Conservation (phyloP, 37 sponge, comb jelly and placozoan species). For the Diacarnus erythraeanus region DNA sequence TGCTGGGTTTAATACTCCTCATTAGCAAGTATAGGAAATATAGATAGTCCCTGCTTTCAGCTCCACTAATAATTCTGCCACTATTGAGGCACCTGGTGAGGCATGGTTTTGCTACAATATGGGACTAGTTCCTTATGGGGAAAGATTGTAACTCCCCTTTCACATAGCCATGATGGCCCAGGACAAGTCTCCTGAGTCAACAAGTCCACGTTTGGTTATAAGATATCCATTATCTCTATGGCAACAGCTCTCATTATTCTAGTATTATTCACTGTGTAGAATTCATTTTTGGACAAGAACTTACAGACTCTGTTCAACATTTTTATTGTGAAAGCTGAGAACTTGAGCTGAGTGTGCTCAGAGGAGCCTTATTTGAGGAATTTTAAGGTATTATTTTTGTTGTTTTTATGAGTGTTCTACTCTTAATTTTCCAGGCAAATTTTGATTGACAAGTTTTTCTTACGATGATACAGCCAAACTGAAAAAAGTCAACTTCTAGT, state of each 20-base stretch:
- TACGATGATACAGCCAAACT: constrained; percentile 61
- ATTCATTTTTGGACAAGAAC: constrained; percentile 57
- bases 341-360: constrained; percentile 65
- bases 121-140: too few species aligned
- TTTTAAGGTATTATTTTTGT: not conserved
- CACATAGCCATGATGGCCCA: too few species aligned
- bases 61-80: too few species aligned
- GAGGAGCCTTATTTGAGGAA: constrained; percentile 73
- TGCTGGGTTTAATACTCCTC: too few species aligned
- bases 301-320: constrained; percentile 76
- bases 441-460: constrained; percentile 65
- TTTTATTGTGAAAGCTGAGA: constrained; percentile 62
- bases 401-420: not conserved
- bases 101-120: too few species aligned
- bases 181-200: too few species aligned
- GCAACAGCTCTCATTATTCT: not conserved
- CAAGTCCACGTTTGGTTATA: too few species aligned
- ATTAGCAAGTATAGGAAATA: too few species aligned
- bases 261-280: constrained; percentile 21
- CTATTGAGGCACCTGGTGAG: too few species aligned
- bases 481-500: not conserved
- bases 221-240: too few species aligned
- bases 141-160: too few species aligned
- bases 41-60: too few species aligned
- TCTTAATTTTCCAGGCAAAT: constrained; percentile 31